Evolutionary conservation across 1,140 invertebrate genomes (phyloP).

Genomic region (Callitettix versicolor): DNA sequence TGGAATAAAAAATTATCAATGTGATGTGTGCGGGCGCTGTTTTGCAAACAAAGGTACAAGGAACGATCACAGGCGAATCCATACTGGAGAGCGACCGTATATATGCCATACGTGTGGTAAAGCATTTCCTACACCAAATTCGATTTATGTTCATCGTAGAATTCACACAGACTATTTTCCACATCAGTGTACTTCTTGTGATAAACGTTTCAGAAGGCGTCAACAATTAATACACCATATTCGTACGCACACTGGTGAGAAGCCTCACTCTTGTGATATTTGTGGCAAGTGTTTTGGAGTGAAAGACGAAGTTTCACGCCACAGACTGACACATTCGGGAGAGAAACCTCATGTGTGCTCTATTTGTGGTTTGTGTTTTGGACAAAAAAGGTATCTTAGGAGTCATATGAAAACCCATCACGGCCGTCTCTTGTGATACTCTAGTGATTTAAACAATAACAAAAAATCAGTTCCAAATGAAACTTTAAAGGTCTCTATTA

Average conservation of each 20-base stretch:
- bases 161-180: conserved; percentile 39
- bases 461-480: no score
- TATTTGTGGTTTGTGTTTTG: conserved; percentile 30
- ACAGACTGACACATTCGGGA: conserved; percentile 12
- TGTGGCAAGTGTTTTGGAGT: conserved; percentile 13
- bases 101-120: conserved; percentile 24
- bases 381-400: conserved; percentile 14
- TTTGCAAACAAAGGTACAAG: conserved; percentile 40
- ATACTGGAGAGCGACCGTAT: conserved; percentile 24
- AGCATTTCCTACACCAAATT: conserved; percentile 39
- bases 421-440: background rate
- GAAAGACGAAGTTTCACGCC: conserved; percentile 13
- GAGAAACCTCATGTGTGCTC: conserved; percentile 34
- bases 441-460: no score
- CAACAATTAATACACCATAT: conserved; percentile 38
- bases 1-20: conserved; percentile 43
- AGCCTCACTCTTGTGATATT: conserved; percentile 15
- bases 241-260: conserved; percentile 21
- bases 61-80: conserved; percentile 32
- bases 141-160: conserved; percentile 43
- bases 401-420: conserved; percentile 18
- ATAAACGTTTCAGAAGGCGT: conserved; percentile 37
- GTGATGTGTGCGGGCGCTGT: conserved; percentile 41
- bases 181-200: conserved; percentile 37
- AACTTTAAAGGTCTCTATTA: no score